A percentile compares a stretch with the other conserved stretches of the same genome.
Conservation (phyloP, 2,113 vertebrate species). For the Tiliqua scincoides region DNA sequence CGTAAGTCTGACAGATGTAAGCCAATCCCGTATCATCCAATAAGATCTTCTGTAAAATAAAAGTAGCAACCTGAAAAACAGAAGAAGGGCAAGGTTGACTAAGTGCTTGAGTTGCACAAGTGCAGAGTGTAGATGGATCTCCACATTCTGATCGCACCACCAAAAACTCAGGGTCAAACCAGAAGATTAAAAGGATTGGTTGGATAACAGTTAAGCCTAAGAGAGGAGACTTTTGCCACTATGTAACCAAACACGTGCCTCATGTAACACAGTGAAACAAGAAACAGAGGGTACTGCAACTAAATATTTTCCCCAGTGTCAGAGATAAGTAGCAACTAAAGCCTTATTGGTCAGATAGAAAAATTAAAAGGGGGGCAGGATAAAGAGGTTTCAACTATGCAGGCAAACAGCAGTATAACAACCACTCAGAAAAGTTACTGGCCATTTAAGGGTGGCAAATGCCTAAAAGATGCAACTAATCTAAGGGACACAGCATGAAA, state of each 20-base stretch:
- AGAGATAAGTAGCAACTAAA: neutral
- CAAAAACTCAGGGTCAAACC: neutral
- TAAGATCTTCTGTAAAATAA: conserved; percentile 97
- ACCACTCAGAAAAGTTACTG: neutral
- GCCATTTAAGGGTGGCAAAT: neutral
- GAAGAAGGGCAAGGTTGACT: conserved; percentile 17
- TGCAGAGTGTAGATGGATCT: neutral
- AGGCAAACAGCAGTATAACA: neutral
- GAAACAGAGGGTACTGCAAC: neutral
- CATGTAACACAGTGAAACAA: neutral
- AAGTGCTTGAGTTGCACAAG: neutral
- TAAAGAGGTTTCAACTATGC: neutral
- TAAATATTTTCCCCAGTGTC: neutral
- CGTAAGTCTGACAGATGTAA: conserved; percentile 97
- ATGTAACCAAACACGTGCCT: neutral
- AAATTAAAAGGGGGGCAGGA: neutral
- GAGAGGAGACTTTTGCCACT: neutral
- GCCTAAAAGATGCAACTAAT: neutral
- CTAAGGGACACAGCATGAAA: neutral
- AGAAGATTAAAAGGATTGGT: neutral
- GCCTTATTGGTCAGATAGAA: neutral
- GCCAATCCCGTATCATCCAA: conserved; percentile 97
- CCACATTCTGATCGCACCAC: neutral
- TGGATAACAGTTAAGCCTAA: neutral
- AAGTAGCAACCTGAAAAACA: conserved; percentile 91